Base-by-base conservation (phyloP, 2,888 invertebrate genomes). In the Colostygia pectinataria region DNA sequence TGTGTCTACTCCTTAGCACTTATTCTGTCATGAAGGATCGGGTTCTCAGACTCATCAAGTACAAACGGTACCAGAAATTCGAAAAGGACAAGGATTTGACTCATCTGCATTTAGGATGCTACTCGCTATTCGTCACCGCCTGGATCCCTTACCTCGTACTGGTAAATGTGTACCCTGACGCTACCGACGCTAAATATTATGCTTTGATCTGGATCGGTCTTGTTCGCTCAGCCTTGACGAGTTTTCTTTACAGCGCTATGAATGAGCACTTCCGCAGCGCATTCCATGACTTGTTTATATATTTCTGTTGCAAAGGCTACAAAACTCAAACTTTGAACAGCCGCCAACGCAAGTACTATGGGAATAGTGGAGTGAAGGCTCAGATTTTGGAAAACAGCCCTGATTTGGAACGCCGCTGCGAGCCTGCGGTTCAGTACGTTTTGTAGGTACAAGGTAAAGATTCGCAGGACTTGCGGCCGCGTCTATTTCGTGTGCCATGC, bases 231-330 rank as follows among this genome's bases (percentile, higher is more conserved):
- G 92, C 94, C 57, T 74, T 95, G 55, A 93, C 94, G 55, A 93
- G 93, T 59, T 86, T 93, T 13, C 70, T 95, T 0, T 87, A 82
- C 71, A 92, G 93, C 65, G 78, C 92, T 2, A 80, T 93, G n/a
- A 94, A 95, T 68, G 84, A 90, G 5, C 93, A 93, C 68, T 95
- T 95, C 69, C 91, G 95, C 25, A 91, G 91, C 49, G 94, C 95
- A 4, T 96, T 94, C 72, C 86, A 93, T 8, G 93, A 93, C 67
- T 82, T 96, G 5, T 96, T 95, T 70, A 93, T 94, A 68, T 96
- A 96, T 67, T 95, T 95, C 69, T 95, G 93, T 72, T 96, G 95
- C 81, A 96, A 95, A 76, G 95, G 93, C 3, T 4, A 9, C 5
- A 61, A 65, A 1, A 15, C 94, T 3, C 93, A 93, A 14, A 92